These are phyloP conservation scores for Gracilinanus agilis DNA, from an alignment of 2,113 vertebrate genomes.

Conservation along the genomic window DNA sequence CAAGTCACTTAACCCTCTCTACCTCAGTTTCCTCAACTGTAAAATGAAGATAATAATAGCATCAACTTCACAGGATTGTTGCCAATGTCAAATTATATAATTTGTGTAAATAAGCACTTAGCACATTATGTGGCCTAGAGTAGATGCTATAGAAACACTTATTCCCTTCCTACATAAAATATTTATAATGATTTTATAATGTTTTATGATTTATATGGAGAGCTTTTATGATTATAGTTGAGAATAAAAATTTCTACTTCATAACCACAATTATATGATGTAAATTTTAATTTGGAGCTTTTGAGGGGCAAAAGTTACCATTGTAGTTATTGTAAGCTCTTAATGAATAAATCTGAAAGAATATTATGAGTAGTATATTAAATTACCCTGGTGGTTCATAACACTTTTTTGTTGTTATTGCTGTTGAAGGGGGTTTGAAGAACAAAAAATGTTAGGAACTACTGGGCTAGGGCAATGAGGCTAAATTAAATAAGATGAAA, in stretches of 20 bases:
- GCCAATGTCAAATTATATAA: not conserved
- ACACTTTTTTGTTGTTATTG: not conserved
- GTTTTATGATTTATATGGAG: not conserved
- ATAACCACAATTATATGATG: not conserved
- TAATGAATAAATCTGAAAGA: not conserved
- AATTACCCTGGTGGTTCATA: not conserved
- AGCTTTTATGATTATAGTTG: not conserved
- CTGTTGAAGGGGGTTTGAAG: not conserved
- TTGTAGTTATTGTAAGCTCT: not conserved
- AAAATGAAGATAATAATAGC: not conserved
- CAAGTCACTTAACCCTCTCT: not conserved
- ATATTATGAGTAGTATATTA: not conserved
- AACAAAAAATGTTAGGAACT: not conserved
- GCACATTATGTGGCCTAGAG: not conserved
- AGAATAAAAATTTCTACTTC: not conserved
- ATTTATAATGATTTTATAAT: not conserved
- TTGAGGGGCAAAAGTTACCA: not conserved
- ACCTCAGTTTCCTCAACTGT: not conserved
- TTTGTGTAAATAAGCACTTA: not conserved
- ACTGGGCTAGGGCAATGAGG: not conserved
- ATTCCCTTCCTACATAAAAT: not conserved
- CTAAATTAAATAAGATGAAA: not conserved
- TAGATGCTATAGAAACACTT: not conserved
- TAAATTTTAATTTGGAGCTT: not conserved
- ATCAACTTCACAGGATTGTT: not conserved